These are phyloP conservation scores for Rhea pennata DNA, from an alignment of 2,113 vertebrate genomes.

Conservation along the genomic window DNA sequence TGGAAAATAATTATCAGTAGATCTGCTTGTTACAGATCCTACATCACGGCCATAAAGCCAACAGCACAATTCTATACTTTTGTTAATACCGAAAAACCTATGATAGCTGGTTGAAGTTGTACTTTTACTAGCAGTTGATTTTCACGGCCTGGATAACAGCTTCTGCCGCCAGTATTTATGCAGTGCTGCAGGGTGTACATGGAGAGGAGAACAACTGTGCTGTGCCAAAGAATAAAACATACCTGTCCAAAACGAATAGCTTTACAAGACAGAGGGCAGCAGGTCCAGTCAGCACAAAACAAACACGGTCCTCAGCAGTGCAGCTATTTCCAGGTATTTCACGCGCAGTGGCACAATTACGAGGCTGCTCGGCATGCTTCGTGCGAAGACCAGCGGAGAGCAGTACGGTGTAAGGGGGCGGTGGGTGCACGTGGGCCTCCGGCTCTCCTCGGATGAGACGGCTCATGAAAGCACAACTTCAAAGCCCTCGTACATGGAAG, in stretches of 20 bases:
- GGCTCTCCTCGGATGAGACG: not conserved
- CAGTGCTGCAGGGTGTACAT: rapidly evolving
- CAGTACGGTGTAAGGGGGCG: not conserved
- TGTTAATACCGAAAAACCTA: rapidly evolving
- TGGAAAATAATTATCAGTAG: not conserved
- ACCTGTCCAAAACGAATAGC: rapidly evolving
- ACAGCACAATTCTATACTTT: rapidly evolving
- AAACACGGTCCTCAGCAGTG: not conserved
- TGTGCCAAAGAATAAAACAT: rapidly evolving
- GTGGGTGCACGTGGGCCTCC: not conserved
- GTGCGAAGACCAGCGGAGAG: not conserved
- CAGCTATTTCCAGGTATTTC: no score
- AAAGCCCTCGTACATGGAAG: no score
- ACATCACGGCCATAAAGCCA: not conserved
- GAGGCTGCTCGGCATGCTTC: no score
- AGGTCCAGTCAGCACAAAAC: not conserved
- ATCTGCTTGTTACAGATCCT: not conserved
- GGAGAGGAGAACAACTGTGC: rapidly evolving
- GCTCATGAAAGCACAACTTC: not conserved
- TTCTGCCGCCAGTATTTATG: rapidly evolving
- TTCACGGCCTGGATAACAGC: rapidly evolving
- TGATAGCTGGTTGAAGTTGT: rapidly evolving
- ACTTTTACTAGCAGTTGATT: rapidly evolving
- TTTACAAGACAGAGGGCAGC: no score
- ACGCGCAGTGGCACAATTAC: rapidly evolving